These are phyloP conservation scores for Chascanopsetta lugubris DNA, from an alignment of 2,113 vertebrate genomes.

Conservation along the genomic window DNA sequence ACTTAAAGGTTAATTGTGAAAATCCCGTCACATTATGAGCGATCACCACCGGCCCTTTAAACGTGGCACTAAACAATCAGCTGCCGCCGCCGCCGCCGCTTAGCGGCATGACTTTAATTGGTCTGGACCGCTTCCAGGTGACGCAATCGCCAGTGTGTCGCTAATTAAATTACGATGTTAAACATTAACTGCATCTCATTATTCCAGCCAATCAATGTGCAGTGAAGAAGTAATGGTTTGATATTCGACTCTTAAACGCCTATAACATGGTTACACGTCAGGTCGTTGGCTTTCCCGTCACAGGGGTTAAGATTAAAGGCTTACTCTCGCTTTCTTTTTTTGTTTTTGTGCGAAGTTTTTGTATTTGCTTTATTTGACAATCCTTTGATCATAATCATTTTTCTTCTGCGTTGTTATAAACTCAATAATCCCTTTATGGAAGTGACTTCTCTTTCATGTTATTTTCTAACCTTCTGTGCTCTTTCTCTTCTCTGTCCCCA, in stretches of 20 bases:
- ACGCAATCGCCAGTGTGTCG: background rate
- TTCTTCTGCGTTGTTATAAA: background rate
- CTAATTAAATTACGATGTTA: background rate
- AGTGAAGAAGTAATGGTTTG: background rate
- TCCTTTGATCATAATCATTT: background rate
- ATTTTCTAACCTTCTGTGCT: conserved; percentile 7
- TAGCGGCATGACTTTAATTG: background rate
- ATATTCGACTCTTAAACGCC: background rate
- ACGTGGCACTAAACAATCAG: background rate
- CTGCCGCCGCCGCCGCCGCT: background rate
- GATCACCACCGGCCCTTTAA: background rate
- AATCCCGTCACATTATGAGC: background rate
- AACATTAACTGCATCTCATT: background rate
- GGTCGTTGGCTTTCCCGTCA: too few relatives aligned
- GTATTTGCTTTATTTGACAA: background rate
- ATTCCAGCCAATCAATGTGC: background rate
- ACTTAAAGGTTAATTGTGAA: background rate
- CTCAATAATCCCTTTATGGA: background rate
- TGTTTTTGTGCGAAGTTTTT: too few relatives aligned
- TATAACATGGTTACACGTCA: too few relatives aligned
- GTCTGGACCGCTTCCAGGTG: background rate
- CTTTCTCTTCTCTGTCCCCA: conserved; percentile 49
- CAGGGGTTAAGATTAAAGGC: too few relatives aligned
- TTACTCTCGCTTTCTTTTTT: too few relatives aligned
- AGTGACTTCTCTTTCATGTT: background rate